A percentile compares a stretch with the other conserved stretches of the same genome.
phyloP scores from a whole-genome alignment of 1,140 invertebrate genomes.

The Parasteatoda tepidariorum region DNA sequence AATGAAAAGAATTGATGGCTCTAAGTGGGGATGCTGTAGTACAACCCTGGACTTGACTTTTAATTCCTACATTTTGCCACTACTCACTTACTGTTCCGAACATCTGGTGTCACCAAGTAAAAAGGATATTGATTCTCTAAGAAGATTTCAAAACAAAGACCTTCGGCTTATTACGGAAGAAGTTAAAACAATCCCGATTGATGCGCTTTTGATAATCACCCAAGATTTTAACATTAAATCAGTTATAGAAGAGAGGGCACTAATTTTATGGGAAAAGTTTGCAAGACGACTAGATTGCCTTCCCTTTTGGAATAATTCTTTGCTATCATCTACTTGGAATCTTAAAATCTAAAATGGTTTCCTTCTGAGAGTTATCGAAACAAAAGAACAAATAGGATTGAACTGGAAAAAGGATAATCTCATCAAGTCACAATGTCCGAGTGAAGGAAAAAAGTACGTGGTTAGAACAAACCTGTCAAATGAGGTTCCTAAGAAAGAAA shows the following conservation, averaged over 20 bases:
- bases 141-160: no score
- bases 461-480: conserved; percentile 6
- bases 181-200: no score
- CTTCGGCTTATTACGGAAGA: no score
- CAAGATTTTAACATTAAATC: background rate
- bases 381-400: background rate
- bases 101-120: no score
- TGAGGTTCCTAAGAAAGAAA: conserved; percentile 6
- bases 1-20: background rate
- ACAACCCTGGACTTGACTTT: background rate
- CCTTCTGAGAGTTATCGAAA: background rate
- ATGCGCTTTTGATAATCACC: background rate
- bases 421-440: background rate
- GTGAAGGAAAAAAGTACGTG: background rate
- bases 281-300: background rate
- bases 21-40: conserved; percentile 1
- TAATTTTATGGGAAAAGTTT: conserved; percentile 1
- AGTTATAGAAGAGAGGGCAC: background rate
- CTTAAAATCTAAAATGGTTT: background rate
- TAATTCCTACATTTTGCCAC: background rate
- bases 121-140: no score
- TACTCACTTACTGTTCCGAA: no score
- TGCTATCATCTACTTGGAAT: background rate
- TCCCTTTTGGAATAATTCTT: background rate
- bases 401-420: background rate